Evolutionary conservation across 2,113 vertebrate genomes (phyloP).

Genomic region (Zosterops japonicus): DNA sequence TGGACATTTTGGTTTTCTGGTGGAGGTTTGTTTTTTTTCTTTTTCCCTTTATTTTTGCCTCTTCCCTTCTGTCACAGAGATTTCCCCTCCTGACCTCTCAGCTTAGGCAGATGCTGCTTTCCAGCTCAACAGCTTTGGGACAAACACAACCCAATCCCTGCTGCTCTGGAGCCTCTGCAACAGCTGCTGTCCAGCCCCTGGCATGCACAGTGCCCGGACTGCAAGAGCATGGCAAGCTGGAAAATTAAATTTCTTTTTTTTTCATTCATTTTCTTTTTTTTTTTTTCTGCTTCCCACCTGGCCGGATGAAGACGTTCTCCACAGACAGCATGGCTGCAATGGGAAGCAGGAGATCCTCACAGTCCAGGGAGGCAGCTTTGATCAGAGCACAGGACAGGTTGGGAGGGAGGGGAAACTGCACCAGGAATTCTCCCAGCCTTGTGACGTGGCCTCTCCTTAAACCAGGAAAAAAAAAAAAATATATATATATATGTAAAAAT

Average conservation of each 20-base stretch:
- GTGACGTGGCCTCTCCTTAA: constrained; percentile 90
- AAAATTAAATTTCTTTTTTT: background rate
- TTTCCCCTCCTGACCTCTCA: background rate
- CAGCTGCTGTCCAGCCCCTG: background rate
- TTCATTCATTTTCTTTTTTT: too few relatives aligned
- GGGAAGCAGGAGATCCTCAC: constrained; percentile 89
- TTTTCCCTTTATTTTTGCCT: background rate
- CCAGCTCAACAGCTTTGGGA: background rate
- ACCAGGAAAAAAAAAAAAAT: background rate
- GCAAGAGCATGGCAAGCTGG: background rate
- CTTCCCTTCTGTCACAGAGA: background rate
- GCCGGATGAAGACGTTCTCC: constrained; percentile 95
- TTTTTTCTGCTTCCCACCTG: constrained; percentile 76
- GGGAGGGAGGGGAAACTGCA: constrained; percentile 92
- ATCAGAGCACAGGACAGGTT: constrained; percentile 88
- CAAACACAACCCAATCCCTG: background rate
- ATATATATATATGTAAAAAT: background rate
- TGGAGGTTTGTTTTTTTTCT: background rate
- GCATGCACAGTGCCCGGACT: background rate
- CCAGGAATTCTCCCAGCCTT: constrained; percentile 87
- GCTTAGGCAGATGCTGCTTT: background rate
- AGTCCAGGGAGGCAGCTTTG: constrained; percentile 86
- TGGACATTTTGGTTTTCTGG: background rate
- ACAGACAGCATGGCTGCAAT: constrained; percentile 96
- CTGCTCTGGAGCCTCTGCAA: background rate